phyloP scores from a whole-genome alignment of 2,888 invertebrate species.

The Agrochola circellaris region DNA sequence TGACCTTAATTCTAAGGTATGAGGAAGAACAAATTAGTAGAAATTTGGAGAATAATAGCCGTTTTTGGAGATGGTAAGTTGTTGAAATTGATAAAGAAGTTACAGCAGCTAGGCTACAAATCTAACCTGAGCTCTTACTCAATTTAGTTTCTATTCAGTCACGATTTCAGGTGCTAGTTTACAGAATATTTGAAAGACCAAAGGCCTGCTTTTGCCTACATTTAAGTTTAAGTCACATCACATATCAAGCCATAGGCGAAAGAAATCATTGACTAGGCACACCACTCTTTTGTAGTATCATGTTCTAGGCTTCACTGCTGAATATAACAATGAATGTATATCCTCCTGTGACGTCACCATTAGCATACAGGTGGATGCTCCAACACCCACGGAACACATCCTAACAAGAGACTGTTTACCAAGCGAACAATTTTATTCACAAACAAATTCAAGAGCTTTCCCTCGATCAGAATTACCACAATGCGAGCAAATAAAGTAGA shows the following conservation, averaged over 20 bases:
- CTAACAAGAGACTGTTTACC: conserved; percentile 20
- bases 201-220: not conserved
- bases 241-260: not conserved
- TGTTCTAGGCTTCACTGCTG: not conserved
- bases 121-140: not conserved
- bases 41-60: not conserved
- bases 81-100: not conserved
- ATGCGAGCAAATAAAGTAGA: conserved; percentile 53
- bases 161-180: too few relatives aligned
- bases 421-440: conserved; percentile 31
- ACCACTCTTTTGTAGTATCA: not conserved
- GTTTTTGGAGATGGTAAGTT: not conserved
- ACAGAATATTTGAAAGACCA: not conserved
- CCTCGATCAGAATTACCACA: conserved; percentile 46
- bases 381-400: conserved; percentile 14
- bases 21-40: conserved; percentile 19
- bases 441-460: conserved; percentile 28
- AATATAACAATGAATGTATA: not conserved
- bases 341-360: conserved; percentile 9
- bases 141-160: not conserved
- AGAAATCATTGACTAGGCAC: not conserved
- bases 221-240: not conserved
- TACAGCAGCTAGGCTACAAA: not conserved
- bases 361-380: conserved; percentile 14
- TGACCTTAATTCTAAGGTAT: conserved; percentile 39